Evolutionary conservation across 2,888 invertebrate genomes (phyloP).

Genomic region (Buathra laborator): DNA sequence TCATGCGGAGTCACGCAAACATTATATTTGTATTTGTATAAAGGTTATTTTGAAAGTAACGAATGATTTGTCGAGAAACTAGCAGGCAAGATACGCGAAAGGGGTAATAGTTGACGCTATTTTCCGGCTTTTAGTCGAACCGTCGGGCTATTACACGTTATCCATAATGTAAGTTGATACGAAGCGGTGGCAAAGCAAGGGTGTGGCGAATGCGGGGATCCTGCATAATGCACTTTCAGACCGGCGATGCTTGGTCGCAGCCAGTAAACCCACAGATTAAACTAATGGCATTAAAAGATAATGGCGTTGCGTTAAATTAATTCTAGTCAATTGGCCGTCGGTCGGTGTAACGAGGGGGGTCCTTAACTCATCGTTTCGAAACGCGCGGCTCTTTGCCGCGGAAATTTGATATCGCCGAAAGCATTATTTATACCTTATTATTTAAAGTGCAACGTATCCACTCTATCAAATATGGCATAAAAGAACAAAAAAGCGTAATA

Average conservation of each 20-base stretch:
- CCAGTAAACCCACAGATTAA: constrained; percentile 25
- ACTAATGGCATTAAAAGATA: constrained; percentile 53
- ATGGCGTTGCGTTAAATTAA: constrained; percentile 44
- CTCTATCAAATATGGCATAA: background rate
- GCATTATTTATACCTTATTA: background rate
- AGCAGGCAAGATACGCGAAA: background rate
- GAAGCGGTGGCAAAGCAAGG: constrained; percentile 34
- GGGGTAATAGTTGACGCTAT: constrained; percentile 38
- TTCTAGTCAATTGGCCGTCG: constrained; percentile 46
- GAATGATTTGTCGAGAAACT: background rate
- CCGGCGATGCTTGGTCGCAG: constrained; percentile 1
- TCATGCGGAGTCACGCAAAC: background rate
- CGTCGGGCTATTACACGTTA: constrained; percentile 37
- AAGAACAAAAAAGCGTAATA: no score
- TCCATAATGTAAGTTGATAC: constrained; percentile 51
- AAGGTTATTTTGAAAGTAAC: background rate
- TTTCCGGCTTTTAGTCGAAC: constrained; percentile 36
- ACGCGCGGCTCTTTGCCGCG: background rate
- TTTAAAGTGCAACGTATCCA: background rate
- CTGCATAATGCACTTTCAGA: constrained; percentile 9
- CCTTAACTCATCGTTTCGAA: constrained; percentile 6
- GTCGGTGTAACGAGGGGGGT: constrained; percentile 27
- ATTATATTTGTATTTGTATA: background rate
- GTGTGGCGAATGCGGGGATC: constrained; percentile 26
- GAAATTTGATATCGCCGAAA: background rate